Evolutionary conservation across 2,113 vertebrate species (phyloP).

Genomic region (Meriones unguiculatus): DNA sequence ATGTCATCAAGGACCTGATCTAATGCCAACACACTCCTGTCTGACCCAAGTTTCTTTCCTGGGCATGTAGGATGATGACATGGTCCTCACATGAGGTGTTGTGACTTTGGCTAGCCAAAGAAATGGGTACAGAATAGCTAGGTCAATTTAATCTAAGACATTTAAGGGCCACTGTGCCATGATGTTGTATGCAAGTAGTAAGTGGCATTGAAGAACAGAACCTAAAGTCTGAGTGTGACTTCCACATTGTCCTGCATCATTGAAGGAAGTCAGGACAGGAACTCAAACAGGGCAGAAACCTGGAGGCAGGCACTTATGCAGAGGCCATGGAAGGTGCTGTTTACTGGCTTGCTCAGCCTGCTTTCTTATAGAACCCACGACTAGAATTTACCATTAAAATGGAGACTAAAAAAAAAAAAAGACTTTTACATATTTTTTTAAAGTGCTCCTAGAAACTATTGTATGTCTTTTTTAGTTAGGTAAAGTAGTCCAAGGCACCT

Average conservation of each 20-base stretch:
- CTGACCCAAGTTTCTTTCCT: not conserved
- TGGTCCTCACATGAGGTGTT: accelerated
- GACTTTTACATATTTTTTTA: too few relatives aligned
- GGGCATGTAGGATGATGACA: accelerated
- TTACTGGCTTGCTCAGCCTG: too few relatives aligned
- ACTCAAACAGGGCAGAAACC: too few relatives aligned
- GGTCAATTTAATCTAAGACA: not conserved
- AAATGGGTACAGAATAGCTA: not conserved
- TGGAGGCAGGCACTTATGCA: too few relatives aligned
- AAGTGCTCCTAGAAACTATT: not conserved
- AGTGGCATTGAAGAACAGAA: not conserved
- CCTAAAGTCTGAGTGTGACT: not conserved
- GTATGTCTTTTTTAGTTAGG: not conserved
- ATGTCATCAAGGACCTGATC: not conserved
- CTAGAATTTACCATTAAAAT: not conserved
- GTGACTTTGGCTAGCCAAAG: not conserved
- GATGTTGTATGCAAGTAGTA: not conserved
- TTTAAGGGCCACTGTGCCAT: not conserved
- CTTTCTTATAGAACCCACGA: too few relatives aligned
- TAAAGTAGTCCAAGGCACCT: not conserved
- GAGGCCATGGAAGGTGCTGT: too few relatives aligned
- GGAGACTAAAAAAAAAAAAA: not conserved
- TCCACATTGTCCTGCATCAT: too few relatives aligned
- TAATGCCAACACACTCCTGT: accelerated
- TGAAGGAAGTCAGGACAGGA: too few relatives aligned